phyloP scores from a whole-genome alignment of 1,140 invertebrate species.

The Phenacoccus solenopsis region DNA sequence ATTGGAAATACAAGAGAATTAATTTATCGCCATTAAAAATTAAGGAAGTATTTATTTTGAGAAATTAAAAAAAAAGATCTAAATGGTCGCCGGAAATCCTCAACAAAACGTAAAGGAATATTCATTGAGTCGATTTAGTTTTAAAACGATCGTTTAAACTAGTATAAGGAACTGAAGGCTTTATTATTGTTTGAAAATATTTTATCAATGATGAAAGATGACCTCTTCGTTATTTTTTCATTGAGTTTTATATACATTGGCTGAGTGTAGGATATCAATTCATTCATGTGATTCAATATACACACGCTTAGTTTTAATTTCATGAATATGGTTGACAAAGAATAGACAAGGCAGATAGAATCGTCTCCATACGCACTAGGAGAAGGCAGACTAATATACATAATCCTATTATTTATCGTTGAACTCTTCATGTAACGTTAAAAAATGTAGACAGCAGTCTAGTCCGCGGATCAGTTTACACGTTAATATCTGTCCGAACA shows the following conservation, averaged over 20 bases:
- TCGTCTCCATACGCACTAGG: background rate
- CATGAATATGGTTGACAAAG: background rate
- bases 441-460: background rate
- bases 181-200: background rate
- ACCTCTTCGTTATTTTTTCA: background rate
- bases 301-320: background rate
- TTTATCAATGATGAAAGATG: background rate
- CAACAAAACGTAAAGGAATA: too few species aligned
- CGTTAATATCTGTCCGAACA: background rate
- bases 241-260: background rate
- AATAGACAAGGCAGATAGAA: background rate
- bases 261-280: background rate
- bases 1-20: too few species aligned
- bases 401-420: constrained; percentile 3
- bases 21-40: background rate
- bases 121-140: too few species aligned
- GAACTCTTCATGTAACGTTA: background rate
- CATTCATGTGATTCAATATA: background rate
- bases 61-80: too few species aligned
- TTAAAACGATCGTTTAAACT: too few species aligned
- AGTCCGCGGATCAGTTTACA: constrained; percentile 1
- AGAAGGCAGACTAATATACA: background rate
- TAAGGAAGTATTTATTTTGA: too few species aligned
- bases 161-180: too few species aligned
- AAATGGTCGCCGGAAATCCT: too few species aligned